Conservation (phyloP, 2,113 vertebrate species). For the Columbina picui region DNA sequence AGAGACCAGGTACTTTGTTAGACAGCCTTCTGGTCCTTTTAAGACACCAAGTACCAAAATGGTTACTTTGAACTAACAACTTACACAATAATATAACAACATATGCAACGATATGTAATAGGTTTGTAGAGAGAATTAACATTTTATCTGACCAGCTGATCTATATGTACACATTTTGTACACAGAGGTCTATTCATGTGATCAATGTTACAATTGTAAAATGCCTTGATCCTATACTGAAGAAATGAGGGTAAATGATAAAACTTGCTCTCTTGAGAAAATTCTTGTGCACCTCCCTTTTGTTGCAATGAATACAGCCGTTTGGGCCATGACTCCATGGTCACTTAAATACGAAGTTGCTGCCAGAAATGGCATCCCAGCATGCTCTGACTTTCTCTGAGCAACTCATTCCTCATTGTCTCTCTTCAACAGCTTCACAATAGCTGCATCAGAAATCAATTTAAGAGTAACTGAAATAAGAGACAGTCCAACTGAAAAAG, state of each 20-base stretch:
- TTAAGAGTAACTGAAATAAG: neutral
- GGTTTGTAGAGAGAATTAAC: neutral
- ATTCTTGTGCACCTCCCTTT: neutral
- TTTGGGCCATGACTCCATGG: neutral
- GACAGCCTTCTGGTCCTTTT: neutral
- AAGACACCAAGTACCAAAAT: neutral
- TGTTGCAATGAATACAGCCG: neutral
- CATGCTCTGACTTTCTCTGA: neutral
- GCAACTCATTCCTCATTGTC: neutral
- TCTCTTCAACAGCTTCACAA: neutral
- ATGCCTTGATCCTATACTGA: neutral
- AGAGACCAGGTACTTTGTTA: neutral
- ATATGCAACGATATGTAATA: no score
- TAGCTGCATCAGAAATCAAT: neutral
- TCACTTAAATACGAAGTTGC: neutral
- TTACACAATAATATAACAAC: no score
- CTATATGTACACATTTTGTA: accelerated
- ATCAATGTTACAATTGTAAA: neutral
- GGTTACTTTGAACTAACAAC: neutral
- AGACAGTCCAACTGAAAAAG: neutral
- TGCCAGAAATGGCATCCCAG: neutral
- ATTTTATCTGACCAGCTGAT: neutral
- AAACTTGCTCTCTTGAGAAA: neutral
- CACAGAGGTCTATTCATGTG: neutral
- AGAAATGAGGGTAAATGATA: neutral